Evolutionary conservation across 2,888 invertebrate genomes (phyloP).

Genomic region (Perithous albicinctus): DNA sequence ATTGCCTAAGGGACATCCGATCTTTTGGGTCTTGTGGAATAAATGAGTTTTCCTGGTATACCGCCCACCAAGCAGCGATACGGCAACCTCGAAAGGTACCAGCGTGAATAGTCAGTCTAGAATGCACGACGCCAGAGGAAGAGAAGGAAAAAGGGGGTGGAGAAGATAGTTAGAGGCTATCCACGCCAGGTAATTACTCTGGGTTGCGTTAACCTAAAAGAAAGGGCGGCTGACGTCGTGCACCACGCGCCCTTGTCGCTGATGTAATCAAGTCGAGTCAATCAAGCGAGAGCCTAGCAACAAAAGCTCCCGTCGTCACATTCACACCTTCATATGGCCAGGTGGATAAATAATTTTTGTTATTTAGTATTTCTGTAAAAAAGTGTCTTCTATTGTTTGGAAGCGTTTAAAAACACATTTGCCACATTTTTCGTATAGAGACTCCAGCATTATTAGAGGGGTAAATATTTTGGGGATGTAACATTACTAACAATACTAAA

Average conservation of each 20-base stretch:
- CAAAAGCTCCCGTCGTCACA: slow-evolving; percentile 10
- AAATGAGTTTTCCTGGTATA: slow-evolving; percentile 47
- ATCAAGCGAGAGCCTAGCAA: slow-evolving; percentile 36
- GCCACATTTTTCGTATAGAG: no score
- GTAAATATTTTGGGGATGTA: no score
- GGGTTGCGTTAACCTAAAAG: slow-evolving; percentile 31
- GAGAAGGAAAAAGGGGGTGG: background rate
- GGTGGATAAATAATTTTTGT: no score
- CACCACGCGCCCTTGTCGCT: background rate
- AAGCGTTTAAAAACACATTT: no score
- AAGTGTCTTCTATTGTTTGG: no score
- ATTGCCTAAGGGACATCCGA: slow-evolving; percentile 27
- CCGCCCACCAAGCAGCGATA: slow-evolving; percentile 42
- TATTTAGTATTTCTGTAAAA: no score
- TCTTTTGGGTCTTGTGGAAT: slow-evolving; percentile 15
- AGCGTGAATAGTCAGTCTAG: background rate
- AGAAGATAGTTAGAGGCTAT: background rate
- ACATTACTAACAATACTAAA: no score
- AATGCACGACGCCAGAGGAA: background rate
- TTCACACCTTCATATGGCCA: background rate
- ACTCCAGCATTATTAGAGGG: no score
- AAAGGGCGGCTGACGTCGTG: slow-evolving; percentile 21
- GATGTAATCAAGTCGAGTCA: slow-evolving; percentile 46
- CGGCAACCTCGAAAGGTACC: slow-evolving; percentile 10
- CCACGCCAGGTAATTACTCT: slow-evolving; percentile 35